These are phyloP conservation scores for Gymnorhina tibicen DNA, from an alignment of 2,113 vertebrate species.

Conservation along the genomic window DNA sequence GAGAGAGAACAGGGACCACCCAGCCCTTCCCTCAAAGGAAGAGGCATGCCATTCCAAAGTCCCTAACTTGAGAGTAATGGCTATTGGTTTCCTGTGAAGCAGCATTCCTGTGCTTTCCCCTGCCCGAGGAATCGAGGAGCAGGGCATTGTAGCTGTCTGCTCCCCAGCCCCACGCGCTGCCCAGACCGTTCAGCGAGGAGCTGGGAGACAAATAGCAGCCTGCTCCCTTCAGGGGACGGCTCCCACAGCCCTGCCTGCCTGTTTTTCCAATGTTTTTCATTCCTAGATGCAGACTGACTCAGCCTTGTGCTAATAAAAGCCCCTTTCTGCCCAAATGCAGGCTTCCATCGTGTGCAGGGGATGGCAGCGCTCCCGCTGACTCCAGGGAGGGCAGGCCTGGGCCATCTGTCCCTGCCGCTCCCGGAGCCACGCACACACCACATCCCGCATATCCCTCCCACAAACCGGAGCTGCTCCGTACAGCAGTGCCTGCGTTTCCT, in stretches of 20 bases:
- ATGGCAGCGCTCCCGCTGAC: constrained; percentile 39
- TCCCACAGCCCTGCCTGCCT: background rate
- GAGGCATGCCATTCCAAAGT: fast-evolving
- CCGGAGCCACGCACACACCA: background rate
- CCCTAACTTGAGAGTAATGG: fast-evolving
- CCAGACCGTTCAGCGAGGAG: background rate
- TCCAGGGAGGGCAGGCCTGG: constrained; percentile 26
- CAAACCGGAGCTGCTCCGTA: background rate
- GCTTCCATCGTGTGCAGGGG: background rate
- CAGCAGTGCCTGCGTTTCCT: constrained; percentile 61
- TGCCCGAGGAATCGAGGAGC: background rate
- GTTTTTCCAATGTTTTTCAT: background rate
- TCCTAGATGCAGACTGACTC: background rate
- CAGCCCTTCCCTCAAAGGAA: background rate
- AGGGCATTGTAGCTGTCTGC: background rate
- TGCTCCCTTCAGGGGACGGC: background rate
- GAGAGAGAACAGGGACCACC: background rate
- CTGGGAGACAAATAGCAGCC: background rate
- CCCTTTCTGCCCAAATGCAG: background rate
- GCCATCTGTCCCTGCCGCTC: constrained; percentile 54
- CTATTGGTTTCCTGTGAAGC: background rate
- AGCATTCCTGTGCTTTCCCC: background rate
- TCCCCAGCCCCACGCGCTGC: fast-evolving
- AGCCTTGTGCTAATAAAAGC: background rate
- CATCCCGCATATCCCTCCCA: background rate